Base-by-base conservation (phyloP, 2,113 vertebrate species). In the Setophaga kirtlandii region DNA sequence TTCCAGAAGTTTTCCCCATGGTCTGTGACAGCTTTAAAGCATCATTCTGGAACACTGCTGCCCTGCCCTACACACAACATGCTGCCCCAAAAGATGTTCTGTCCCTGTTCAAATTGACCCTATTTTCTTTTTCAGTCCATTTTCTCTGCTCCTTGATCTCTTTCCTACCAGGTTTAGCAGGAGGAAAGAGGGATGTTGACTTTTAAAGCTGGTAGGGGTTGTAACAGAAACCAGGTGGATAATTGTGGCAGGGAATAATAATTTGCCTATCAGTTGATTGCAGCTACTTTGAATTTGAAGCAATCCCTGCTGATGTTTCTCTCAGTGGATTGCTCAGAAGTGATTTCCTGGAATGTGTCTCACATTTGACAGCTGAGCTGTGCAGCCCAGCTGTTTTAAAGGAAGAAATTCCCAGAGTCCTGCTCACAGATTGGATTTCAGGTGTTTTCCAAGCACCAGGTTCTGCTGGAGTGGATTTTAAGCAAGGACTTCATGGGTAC, bases 221-320 rank as follows among this genome's bases (percentile, higher is more conserved):
- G 80, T 91, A 93, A 79, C 47, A 79, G 42, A 70, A 94, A 83
- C 87, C 92, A 93, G 84, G 92, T 83, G 90, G 85, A 52, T 95
- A 96, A 96, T 88, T 92, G 60, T 63, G 87, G 56, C 52, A n/a
- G 2, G 10, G 76, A 93, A 78, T 83, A 92, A 94, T 83, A 81
- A 95, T 93, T 86, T 22, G 0, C 52, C 85, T 74, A 24, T 93
- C 83, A 30, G 85, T 64, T 90, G 95, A 97, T 96, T 95, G 88
- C 83, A 81, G 35, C 68, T 77, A 39, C 64, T 93, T 81, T 81
- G 90, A 95, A 83, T 93, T 52, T 78, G 87, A 88, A 80, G 60
- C 60, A 76, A 75, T 74, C 50, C 90, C 79, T 81, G 60, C 84
- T 90, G 89, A 50, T 87, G 87, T 62, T 82, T 82, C 11, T 1